Evolutionary conservation across 2,113 vertebrate species (phyloP).

Genomic region (Ceuthmochares aereus): DNA sequence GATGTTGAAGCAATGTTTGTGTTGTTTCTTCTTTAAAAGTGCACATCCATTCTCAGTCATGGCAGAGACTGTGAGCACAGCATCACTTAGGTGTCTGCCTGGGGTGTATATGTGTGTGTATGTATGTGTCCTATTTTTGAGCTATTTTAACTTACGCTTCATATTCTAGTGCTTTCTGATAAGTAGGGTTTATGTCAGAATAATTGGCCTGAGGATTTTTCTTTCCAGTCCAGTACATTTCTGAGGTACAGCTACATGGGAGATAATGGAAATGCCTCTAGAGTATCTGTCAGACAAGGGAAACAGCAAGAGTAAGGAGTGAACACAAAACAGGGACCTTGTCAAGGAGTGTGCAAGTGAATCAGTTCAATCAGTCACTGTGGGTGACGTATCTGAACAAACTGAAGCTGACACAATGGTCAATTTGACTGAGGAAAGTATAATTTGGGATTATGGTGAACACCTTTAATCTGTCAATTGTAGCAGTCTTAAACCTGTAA

Average conservation of each 20-base stretch:
- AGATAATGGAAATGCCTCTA: conserved; percentile 55
- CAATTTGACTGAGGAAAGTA: conserved; percentile 45
- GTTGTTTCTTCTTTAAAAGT: conserved; percentile 1
- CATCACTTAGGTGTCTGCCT: neutral
- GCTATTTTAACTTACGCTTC: conserved; percentile 52
- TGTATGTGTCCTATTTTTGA: conserved; percentile 29
- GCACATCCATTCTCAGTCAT: neutral
- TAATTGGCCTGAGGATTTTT: conserved; percentile 61
- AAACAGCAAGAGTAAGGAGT: conserved; percentile 10
- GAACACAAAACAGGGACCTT: conserved; percentile 55
- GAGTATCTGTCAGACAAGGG: conserved; percentile 55
- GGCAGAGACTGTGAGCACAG: neutral
- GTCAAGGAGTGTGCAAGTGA: conserved; percentile 16
- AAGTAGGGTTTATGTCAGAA: conserved; percentile 67
- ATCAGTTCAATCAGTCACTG: conserved; percentile 33
- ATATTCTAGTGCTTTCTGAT: conserved; percentile 63
- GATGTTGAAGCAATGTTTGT: neutral
- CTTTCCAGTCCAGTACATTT: conserved; percentile 65
- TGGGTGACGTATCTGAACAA: conserved; percentile 12
- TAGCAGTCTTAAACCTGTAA: conserved; percentile 46
- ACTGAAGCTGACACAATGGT: conserved; percentile 32
- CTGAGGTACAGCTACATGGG: conserved; percentile 45
- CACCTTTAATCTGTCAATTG: conserved; percentile 58
- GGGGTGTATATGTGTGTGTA: neutral
- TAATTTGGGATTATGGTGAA: conserved; percentile 52